Evolutionary conservation across 2,797 vertebrate genomes (phyloP).

Genomic region (Neopelma chrysocephalum): DNA sequence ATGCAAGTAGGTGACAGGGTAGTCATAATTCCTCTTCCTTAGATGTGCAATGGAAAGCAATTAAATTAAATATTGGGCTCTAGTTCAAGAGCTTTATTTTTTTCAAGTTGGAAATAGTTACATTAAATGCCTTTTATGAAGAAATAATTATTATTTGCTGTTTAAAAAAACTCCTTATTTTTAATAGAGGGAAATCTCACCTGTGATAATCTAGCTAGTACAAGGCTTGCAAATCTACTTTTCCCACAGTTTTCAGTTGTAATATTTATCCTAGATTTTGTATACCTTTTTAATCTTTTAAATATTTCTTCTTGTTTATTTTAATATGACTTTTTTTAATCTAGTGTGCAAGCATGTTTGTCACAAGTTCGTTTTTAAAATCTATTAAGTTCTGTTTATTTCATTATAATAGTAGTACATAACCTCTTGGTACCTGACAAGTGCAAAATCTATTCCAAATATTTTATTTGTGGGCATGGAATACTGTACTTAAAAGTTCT

Average conservation of each 20-base stretch:
- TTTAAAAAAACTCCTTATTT: background rate
- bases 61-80: background rate
- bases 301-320: background rate
- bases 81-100: background rate
- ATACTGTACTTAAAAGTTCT: slow-evolving; percentile 53
- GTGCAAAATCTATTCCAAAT: slow-evolving; percentile 41
- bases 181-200: background rate
- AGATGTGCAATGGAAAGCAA: background rate
- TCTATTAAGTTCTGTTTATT: background rate
- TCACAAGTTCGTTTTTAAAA: background rate
- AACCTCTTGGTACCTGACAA: background rate
- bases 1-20: background rate
- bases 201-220: background rate
- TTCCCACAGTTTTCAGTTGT: background rate
- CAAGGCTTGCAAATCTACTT: background rate
- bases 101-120: background rate
- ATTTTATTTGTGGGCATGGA: slow-evolving; percentile 5
- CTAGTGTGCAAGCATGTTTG: background rate
- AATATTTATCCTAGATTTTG: background rate
- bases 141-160: background rate
- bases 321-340: background rate
- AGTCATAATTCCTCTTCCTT: background rate
- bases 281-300: background rate
- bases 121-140: background rate
- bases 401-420: background rate